A percentile compares a stretch with the other conserved stretches of the same genome.
Conservation (phyloP, 2,113 vertebrate species). For the Phaetusa simplex region DNA sequence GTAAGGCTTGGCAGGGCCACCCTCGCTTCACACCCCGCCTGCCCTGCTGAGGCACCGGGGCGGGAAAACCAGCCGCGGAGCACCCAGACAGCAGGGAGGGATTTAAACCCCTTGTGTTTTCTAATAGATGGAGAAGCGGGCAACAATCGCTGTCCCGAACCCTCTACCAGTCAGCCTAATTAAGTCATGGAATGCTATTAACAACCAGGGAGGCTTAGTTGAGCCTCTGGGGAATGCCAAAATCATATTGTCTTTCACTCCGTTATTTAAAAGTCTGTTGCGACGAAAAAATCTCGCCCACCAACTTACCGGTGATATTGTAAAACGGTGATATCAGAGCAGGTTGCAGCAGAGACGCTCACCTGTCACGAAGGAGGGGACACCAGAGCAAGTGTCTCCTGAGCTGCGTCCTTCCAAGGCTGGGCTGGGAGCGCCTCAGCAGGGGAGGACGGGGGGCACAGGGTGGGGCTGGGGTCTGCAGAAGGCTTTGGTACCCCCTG, state of each 20-base stretch:
- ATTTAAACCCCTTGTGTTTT: neutral
- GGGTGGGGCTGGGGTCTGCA: accelerated
- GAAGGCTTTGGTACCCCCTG: neutral
- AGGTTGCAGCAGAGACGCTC: neutral
- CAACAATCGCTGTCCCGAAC: neutral
- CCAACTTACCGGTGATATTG: neutral
- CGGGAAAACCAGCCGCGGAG: conserved; percentile 18
- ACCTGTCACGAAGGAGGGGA: neutral
- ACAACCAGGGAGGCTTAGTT: neutral
- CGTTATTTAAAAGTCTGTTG: neutral
- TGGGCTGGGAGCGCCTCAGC: neutral
- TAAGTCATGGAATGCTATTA: neutral
- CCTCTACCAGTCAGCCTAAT: neutral
- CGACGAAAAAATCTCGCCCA: neutral
- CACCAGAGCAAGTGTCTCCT: neutral
- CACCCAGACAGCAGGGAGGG: neutral
- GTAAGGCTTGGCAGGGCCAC: neutral
- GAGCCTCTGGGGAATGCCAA: neutral
- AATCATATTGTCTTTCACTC: neutral
- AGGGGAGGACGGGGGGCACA: neutral
- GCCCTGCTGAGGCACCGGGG: neutral
- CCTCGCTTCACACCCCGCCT: neutral
- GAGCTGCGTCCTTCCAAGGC: neutral
- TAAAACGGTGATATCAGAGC: neutral
- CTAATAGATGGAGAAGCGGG: neutral